Percentiles rank a stretch among this genome's conserved stretches.
Conservation (phyloP, 2,113 vertebrate genomes). For the Philantomba maxwellii region DNA sequence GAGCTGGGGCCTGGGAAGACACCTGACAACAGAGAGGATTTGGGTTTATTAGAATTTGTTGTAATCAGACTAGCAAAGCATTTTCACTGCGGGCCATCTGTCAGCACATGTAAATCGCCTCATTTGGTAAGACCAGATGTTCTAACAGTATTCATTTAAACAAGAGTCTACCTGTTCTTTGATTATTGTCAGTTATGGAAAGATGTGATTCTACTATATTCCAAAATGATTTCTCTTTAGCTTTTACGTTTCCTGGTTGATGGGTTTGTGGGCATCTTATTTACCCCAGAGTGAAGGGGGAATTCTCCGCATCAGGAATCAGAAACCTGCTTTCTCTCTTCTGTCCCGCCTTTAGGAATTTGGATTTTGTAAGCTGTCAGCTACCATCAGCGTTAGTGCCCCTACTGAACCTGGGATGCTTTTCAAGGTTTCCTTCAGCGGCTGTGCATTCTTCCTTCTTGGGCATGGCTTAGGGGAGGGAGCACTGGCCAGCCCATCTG, state of each 20-base stretch:
- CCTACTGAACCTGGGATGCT: background rate
- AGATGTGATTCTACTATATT: background rate
- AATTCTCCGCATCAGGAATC: background rate
- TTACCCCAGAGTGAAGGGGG: background rate
- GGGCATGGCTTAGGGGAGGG: too few species aligned
- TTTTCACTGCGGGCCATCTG: constrained; percentile 41
- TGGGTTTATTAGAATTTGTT: background rate
- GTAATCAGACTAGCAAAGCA: constrained; percentile 28
- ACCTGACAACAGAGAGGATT: background rate
- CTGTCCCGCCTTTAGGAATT: background rate
- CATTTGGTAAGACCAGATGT: constrained; percentile 40
- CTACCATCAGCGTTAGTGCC: background rate
- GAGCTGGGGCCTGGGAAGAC: background rate
- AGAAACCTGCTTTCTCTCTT: background rate
- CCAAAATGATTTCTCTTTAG: constrained; percentile 11
- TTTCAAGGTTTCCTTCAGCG: background rate
- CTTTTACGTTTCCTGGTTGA: background rate
- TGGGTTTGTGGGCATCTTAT: background rate
- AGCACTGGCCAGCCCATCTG: background rate
- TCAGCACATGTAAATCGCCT: constrained; percentile 37
- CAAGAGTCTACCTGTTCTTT: constrained; percentile 19
- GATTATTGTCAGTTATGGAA: constrained; percentile 27
- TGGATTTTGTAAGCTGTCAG: background rate
- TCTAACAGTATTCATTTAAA: background rate
- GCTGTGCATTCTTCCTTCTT: background rate